Conservation (phyloP, 2,888 invertebrate genomes). For the Formica aserva region DNA sequence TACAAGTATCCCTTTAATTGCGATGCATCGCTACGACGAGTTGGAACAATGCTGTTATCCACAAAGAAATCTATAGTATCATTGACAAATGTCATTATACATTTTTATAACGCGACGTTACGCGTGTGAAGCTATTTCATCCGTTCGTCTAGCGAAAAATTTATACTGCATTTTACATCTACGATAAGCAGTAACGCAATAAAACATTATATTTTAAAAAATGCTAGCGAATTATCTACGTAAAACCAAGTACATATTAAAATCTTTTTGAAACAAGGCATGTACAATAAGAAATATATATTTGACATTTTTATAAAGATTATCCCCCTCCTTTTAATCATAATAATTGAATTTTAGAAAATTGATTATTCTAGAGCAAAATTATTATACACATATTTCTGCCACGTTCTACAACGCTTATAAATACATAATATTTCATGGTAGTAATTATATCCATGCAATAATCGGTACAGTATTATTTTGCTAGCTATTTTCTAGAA, state of each 20-base stretch:
- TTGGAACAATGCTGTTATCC: neutral
- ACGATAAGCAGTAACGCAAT: neutral
- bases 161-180: neutral
- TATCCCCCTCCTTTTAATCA: neutral
- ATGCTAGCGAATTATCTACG: neutral
- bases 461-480: constrained; percentile 22
- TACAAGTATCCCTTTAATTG: constrained; percentile 78
- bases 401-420: neutral
- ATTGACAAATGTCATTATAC: neutral
- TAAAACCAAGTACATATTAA: neutral
- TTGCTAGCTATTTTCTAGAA: neutral
- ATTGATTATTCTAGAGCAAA: neutral
- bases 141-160: neutral
- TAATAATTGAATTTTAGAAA: neutral
- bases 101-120: constrained; percentile 18
- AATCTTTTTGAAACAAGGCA: neutral
- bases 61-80: constrained; percentile 1
- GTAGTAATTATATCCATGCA: constrained; percentile 11
- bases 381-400: neutral
- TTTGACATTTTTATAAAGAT: neutral
- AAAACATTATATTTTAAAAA: neutral
- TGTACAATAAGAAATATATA: neutral
- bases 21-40: constrained; percentile 60
- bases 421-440: neutral
- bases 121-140: neutral